phyloP scores from a whole-genome alignment of 2,888 invertebrate species.

The Fissipunctia ypsillon region DNA sequence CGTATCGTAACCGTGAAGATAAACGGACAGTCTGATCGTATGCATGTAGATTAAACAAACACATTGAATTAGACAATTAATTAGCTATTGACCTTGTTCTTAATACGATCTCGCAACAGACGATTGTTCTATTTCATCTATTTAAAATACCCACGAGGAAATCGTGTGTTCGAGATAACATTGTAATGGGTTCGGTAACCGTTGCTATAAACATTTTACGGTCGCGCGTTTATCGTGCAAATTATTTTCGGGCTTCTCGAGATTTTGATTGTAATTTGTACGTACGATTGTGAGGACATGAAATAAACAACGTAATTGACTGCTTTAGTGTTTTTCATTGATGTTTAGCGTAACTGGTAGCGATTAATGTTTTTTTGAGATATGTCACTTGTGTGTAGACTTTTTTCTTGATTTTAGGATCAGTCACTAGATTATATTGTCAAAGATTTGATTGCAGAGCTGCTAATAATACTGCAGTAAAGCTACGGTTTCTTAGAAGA shows the following conservation, averaged over 20 bases:
- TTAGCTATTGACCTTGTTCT: constrained; percentile 64
- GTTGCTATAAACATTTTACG: constrained; percentile 55
- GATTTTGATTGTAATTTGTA: constrained; percentile 37
- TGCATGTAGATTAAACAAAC: constrained; percentile 46
- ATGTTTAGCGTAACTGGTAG: constrained; percentile 43
- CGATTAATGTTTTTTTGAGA: constrained; percentile 30
- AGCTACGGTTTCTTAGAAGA: background rate
- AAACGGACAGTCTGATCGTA: constrained; percentile 14
- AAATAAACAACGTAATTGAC: constrained; percentile 45
- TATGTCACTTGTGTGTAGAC: background rate
- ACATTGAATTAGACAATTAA: constrained; percentile 53
- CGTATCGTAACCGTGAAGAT: constrained; percentile 21
- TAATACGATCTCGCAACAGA: constrained; percentile 55
- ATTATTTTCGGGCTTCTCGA: constrained; percentile 36
- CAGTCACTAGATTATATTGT: background rate
- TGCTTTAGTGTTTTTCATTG: constrained; percentile 42
- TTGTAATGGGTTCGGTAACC: constrained; percentile 56
- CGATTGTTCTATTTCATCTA: constrained; percentile 54
- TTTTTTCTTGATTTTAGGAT: background rate
- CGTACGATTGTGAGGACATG: constrained; percentile 20
- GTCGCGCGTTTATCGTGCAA: constrained; percentile 35
- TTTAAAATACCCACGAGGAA: constrained; percentile 52
- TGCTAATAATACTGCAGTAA: background rate
- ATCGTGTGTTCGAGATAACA: constrained; percentile 53
- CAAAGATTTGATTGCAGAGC: background rate